Conservation (phyloP, 1,140 invertebrate species). For the Panagrolaimus sp. region DNA sequence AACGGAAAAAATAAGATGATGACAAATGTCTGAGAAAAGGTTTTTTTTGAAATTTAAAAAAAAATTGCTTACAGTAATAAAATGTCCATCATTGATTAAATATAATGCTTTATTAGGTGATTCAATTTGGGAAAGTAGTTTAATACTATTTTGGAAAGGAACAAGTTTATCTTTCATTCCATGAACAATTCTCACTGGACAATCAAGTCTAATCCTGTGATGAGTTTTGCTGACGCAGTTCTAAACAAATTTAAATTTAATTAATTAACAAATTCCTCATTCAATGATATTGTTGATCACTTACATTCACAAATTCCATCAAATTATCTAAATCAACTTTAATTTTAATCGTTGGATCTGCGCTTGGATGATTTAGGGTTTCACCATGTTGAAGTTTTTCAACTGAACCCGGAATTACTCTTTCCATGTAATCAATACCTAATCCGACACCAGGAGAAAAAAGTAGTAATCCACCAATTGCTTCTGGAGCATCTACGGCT, state of each 20-base stretch:
- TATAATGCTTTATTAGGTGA: constrained; percentile 16
- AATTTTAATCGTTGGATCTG: constrained; percentile 23
- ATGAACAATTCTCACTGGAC: constrained; percentile 33
- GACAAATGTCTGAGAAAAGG: background rate
- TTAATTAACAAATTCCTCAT: background rate
- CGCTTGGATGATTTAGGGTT: constrained; percentile 24
- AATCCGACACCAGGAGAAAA: constrained; percentile 31
- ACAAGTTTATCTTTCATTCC: constrained; percentile 32
- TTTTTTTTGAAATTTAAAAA: background rate
- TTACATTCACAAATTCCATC: constrained; percentile 29
- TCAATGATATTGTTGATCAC: background rate
- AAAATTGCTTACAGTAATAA: constrained; percentile 16
- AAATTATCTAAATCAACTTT: constrained; percentile 25
- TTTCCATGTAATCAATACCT: constrained; percentile 26
- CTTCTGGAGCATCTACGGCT: constrained; percentile 17
- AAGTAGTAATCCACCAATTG: constrained; percentile 20
- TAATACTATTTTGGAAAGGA: constrained; percentile 19
- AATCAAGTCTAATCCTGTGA: constrained; percentile 11
- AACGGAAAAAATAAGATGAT: background rate
- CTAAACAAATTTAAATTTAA: background rate
- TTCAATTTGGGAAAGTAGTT: constrained; percentile 10
- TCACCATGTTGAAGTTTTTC: constrained; percentile 9
- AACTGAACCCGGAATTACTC: constrained; percentile 24
- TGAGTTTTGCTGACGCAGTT: constrained; percentile 20
- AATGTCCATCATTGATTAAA: constrained; percentile 23